Evolutionary conservation across 2,888 invertebrate genomes (phyloP).

Genomic region (Ophion obscuratus): DNA sequence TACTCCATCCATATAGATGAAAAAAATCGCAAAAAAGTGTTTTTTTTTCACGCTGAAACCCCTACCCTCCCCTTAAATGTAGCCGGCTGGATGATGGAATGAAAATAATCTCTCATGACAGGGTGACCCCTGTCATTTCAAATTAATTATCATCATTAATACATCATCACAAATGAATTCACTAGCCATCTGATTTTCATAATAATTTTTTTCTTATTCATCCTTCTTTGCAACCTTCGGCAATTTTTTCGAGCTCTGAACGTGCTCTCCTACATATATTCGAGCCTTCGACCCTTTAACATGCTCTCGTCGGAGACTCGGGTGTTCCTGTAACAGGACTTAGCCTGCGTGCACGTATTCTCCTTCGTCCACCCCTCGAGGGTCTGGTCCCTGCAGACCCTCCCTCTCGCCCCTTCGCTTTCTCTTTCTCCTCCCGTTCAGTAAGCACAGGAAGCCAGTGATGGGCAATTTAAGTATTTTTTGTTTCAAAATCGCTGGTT

Average conservation of each 20-base stretch:
- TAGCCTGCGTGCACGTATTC: conserved; percentile 67
- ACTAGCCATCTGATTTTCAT: not conserved
- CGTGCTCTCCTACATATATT: not conserved
- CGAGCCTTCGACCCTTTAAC: conserved; percentile 1
- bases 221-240: too few relatives aligned
- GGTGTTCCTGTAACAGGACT: not conserved
- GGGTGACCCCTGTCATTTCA: too few relatives aligned
- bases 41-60: too few relatives aligned
- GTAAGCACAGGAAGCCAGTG: not conserved
- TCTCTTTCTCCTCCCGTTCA: conserved; percentile 23
- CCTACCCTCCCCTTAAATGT: too few relatives aligned
- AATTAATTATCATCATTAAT: not conserved
- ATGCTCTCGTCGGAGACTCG: not conserved
- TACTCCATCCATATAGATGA: too few relatives aligned
- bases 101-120: too few relatives aligned
- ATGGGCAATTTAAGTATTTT: not conserved
- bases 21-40: too few relatives aligned
- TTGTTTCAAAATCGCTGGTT: too few relatives aligned
- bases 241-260: not conserved
- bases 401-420: conserved; percentile 40
- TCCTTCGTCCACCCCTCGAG: conserved; percentile 60
- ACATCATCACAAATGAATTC: too few relatives aligned
- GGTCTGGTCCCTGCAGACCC: conserved; percentile 61
- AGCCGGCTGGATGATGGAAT: too few relatives aligned
- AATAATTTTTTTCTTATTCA: not conserved